These are phyloP conservation scores for Laticauda laticaudata DNA, from an alignment of 2,113 vertebrate species.

Conservation along the genomic window DNA sequence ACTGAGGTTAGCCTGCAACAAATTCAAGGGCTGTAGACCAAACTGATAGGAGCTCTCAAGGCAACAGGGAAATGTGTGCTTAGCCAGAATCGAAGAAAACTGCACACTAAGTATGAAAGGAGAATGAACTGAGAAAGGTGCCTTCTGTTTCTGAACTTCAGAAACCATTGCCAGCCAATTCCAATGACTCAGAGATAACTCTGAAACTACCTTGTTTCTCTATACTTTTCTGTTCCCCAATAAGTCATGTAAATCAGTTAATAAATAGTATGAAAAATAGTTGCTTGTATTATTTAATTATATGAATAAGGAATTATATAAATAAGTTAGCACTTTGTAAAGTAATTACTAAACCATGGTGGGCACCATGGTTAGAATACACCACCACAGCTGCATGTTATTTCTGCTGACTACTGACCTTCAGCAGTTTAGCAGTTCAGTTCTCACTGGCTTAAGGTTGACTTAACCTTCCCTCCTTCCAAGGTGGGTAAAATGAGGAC, in stretches of 20 bases:
- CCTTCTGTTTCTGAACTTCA: neutral
- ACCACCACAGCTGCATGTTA: too few relatives aligned
- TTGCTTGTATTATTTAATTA: neutral
- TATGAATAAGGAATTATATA: neutral
- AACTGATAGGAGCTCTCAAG: neutral
- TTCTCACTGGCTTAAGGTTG: too few relatives aligned
- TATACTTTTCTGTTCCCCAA: neutral
- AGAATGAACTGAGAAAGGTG: neutral
- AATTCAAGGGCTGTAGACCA: neutral
- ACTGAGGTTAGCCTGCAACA: neutral
- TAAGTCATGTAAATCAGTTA: neutral
- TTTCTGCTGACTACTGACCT: too few relatives aligned
- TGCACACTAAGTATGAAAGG: neutral
- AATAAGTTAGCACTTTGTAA: neutral
- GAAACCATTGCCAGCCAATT: neutral
- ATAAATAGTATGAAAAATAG: neutral
- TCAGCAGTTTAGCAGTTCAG: too few relatives aligned
- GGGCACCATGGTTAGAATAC: too few relatives aligned
- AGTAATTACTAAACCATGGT: neutral
- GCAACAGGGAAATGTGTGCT: neutral
- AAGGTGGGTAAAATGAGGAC: too few relatives aligned
- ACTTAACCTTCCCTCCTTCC: too few relatives aligned
- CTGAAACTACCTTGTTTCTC: neutral
- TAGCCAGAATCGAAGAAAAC: neutral
- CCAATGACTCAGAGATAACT: neutral